Base-by-base conservation (phyloP, 2,888 invertebrate species). In the Drosophila quinaria region DNA sequence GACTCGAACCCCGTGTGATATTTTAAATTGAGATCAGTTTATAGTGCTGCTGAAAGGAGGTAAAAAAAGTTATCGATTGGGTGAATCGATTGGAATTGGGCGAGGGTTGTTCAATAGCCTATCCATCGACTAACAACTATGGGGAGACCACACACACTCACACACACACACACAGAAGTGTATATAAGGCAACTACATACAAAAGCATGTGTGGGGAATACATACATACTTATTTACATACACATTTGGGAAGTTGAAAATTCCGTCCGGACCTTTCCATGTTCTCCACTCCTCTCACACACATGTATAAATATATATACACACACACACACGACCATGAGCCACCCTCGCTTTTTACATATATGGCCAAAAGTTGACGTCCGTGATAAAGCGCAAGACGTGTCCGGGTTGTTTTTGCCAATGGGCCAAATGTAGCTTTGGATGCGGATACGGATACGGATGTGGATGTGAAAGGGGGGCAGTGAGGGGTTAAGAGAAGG, bases 311-410 rank as follows among this genome's bases (percentile, higher is more conserved):
- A 37, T n/a, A n/a, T 46, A 33, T 22, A 51, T n/a, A 47, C 22
- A 51, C n/a, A 25, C 29, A 37, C 17, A 41, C n/a, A 50, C 29
- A 59, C 19, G 44, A 58, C 31, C 47, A 37, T 42, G 69, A 76
- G 79, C 79, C 85, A 89, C 85, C 90, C 85, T 87, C 82, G 77
- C 80, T 65, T 47, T 71, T 78, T 87, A 87, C 84, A 42, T 42
- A 89, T 87, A 86, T 89, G 90, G 72, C 83, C 88, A 80, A 86
- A 84, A 80, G 84, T 75, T 85, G 80, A 80, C 70, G 83, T 64
- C 80, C 77, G 69, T 63, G 62, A 77, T 77, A 68, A 78, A 68
- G 74, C 70, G 69, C 68, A 64, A 61, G 74, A 81, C 80, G 74
- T 79, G 78, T 68, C 74, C 80, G 84, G 87, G 84, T 80, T 70